phyloP scores from a whole-genome alignment of 2,113 vertebrate genomes.

The Ochotona princeps region DNA sequence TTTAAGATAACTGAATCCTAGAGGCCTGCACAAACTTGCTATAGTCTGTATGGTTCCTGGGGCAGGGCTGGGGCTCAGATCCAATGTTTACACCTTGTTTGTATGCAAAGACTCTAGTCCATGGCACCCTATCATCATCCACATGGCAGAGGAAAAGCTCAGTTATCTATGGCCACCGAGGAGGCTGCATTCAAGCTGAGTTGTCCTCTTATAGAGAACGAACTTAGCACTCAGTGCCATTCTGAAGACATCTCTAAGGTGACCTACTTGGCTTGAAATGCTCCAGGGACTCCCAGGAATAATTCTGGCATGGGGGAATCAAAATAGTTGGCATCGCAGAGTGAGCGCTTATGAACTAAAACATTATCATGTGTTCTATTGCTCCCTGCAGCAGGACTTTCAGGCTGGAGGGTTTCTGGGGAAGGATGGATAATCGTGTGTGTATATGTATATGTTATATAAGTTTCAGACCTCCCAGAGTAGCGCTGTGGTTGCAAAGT shows the following conservation, averaged over 20 bases:
- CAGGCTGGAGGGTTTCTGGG: not conserved
- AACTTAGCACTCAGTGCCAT: not conserved
- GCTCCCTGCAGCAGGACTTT: not conserved
- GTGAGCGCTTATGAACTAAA: not conserved
- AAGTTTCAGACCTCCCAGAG: not conserved
- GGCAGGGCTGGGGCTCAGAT: not conserved
- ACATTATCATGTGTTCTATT: not conserved
- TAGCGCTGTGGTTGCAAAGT: not conserved
- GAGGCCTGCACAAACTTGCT: not conserved
- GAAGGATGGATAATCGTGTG: not conserved
- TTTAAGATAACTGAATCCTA: slow-evolving; percentile 9
- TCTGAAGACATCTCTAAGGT: not conserved
- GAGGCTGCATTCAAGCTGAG: not conserved
- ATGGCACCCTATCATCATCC: not conserved
- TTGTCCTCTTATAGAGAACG: not conserved
- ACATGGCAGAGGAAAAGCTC: not conserved
- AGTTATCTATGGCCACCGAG: not conserved
- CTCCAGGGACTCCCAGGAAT: not conserved
- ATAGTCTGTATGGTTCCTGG: not conserved
- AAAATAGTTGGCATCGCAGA: not conserved
- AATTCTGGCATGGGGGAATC: not conserved
- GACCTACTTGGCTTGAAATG: not conserved
- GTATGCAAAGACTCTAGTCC: not conserved
- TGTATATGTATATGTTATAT: no score
- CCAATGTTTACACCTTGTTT: not conserved